Conservation (phyloP, 2,113 vertebrate genomes). For the Myrmecophaga tridactyla region DNA sequence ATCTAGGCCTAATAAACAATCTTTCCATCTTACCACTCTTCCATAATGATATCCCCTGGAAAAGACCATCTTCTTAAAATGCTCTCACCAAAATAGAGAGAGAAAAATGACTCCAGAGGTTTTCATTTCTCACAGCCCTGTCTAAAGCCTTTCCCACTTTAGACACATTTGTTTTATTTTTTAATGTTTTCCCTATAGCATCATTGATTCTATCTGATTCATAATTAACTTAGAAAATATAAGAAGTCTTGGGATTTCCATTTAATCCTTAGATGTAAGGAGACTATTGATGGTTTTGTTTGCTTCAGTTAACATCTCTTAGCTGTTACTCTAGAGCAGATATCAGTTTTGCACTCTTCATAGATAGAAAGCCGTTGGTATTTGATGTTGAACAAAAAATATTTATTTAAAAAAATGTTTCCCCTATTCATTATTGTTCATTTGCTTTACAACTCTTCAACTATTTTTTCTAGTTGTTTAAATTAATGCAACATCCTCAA, state of each 20-base stretch:
- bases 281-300: not conserved
- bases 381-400: not conserved
- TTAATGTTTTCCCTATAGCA: conserved; percentile 45
- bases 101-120: not conserved
- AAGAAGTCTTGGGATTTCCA: conserved; percentile 36
- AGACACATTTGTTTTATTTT: conserved; percentile 46
- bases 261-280: not conserved
- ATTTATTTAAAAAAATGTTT: conserved; percentile 4
- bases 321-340: not conserved
- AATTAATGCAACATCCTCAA: not conserved
- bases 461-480: not conserved
- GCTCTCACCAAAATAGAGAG: not conserved
- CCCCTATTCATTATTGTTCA: not conserved
- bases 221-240: conserved; percentile 59
- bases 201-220: conserved; percentile 53
- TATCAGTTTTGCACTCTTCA: not conserved
- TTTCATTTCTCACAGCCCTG: not conserved
- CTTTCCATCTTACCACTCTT: not conserved
- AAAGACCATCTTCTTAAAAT: conserved; percentile 25
- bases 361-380: not conserved
- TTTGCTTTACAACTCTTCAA: not conserved
- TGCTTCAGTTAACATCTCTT: not conserved
- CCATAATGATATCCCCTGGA: not conserved
- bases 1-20: not conserved
- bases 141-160: not conserved